Conservation (phyloP, 2,113 vertebrate species). For the human (Homo sapiens) region GRCh38 chr4:25643501-25644000, state of each 20-base stretch:
- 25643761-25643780: background rate
- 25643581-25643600: background rate
- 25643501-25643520: background rate
- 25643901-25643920: background rate
- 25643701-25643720: background rate
- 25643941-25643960: background rate
- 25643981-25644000: background rate
- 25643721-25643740: background rate
- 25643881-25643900: background rate
- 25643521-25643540: background rate
- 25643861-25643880: too few relatives aligned
- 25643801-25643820: background rate
- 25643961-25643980: too few relatives aligned
- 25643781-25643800: background rate
- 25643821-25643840: too few relatives aligned
- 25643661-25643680: background rate
- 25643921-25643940: background rate
- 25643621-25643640: background rate
- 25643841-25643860: background rate
- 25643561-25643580: fast-evolving
- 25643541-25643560: background rate
- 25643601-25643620: background rate
- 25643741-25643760: fast-evolving
- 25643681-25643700: background rate
- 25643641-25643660: background rate